Percentiles rank a stretch among this genome's conserved stretches.
phyloP scores from a whole-genome alignment of 2,113 vertebrate species.

The Corythaeola cristata region DNA sequence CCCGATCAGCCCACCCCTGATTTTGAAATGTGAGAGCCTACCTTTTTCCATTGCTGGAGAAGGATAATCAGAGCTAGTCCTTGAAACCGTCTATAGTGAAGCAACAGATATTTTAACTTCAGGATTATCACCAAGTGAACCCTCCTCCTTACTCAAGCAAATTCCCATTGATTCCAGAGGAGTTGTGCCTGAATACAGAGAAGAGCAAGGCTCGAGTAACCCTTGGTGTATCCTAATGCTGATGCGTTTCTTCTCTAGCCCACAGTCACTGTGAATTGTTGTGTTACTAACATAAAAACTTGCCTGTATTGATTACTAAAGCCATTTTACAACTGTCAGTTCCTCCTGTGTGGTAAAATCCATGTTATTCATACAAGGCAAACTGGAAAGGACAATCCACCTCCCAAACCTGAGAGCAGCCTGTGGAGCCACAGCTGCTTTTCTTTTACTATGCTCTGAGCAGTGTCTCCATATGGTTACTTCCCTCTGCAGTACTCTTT shows the following conservation, averaged over 20 bases:
- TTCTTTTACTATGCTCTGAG: background rate
- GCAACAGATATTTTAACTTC: conserved; percentile 4
- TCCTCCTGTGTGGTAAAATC: background rate
- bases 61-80: background rate
- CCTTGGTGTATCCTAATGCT: background rate
- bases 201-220: background rate
- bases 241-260: background rate
- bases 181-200: background rate
- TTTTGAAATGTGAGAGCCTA: conserved; percentile 28
- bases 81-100: conserved; percentile 7
- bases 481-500: background rate
- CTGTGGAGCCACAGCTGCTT: background rate
- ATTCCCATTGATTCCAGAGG: background rate
- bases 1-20: background rate
- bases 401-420: background rate
- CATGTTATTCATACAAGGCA: background rate
- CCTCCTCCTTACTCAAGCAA: background rate
- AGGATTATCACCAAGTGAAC: background rate
- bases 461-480: background rate
- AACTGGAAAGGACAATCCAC: background rate
- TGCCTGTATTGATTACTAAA: background rate
- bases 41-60: background rate
- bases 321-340: background rate
- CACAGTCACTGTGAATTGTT: background rate
- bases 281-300: background rate